Conservation (phyloP, 2,797 vertebrate species). For the Neoniphon sammara region DNA sequence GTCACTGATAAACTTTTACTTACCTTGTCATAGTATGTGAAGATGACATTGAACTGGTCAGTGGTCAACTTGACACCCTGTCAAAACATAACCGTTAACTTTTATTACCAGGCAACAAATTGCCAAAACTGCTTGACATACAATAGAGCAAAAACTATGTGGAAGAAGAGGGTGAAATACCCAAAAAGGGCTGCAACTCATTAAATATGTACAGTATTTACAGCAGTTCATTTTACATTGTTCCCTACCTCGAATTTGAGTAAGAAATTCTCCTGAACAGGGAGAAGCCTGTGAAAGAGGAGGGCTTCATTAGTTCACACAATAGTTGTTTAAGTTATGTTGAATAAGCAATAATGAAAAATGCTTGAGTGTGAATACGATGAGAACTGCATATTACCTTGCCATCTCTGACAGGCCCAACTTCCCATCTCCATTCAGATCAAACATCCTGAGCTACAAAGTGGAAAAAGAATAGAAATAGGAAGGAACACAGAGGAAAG, state of each 20-base stretch:
- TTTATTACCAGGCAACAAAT: constrained; percentile 3
- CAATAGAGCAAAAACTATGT: too few species aligned
- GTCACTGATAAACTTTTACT: constrained; percentile 24
- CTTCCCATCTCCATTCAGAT: constrained; percentile 96
- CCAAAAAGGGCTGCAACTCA: background rate
- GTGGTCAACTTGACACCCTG: constrained; percentile 90
- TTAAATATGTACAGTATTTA: background rate
- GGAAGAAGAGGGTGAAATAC: too few species aligned
- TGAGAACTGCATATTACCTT: constrained; percentile 81
- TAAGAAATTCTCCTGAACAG: constrained; percentile 91
- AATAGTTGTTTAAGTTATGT: constrained; percentile 31
- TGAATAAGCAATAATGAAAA: background rate
- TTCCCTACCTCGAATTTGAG: constrained; percentile 84
- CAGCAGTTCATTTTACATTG: background rate
- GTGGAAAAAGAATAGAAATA: constrained; percentile 77
- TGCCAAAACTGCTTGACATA: background rate
- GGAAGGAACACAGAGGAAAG: constrained; percentile 73
- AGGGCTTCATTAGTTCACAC: constrained; percentile 57
- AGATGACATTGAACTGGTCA: constrained; percentile 94
- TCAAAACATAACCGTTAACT: constrained; percentile 30
- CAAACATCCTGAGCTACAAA: constrained; percentile 93
- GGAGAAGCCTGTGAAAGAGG: constrained; percentile 82
- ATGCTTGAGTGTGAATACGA: constrained; percentile 11
- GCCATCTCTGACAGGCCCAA: constrained; percentile 98
- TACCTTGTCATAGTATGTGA: constrained; percentile 95